Evolutionary conservation across 1,140 invertebrate species (phyloP), one percentile per base, ranked within the genome.

Genomic region (Eubasilissa regina): DNA sequence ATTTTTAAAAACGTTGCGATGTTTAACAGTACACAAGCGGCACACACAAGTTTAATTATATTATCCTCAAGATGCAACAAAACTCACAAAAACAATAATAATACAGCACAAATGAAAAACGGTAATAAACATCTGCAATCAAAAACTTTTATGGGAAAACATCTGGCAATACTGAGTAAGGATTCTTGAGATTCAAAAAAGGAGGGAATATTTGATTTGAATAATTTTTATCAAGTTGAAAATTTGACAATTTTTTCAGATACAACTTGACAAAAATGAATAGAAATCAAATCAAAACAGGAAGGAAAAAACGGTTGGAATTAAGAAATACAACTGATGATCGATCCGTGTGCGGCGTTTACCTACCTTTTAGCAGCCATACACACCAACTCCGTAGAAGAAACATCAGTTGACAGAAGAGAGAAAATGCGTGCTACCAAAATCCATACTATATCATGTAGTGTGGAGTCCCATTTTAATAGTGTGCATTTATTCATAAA

Each of bases 371-470:
- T 13, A 15, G 11, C 3, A 55, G 13, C 44, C 51, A n/a, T n/a
- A n/a, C n/a, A n/a, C n/a, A 72, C 68, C 68, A n/a, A 19, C 13
- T 72, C 17, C 68, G 8, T 53, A 17, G 68, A 48, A 72, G 48
- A 53, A 53, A 25, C n/a, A n/a, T 72, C 62, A n/a, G 19, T 19
- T 43, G 17, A 10, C 68, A 21, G 12, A 13, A 72, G 68, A 72
- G n/a, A 72, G 48, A 51, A 45, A 17, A 72, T 77, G 75, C 75
- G 75, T 77, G 75, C 75, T 77, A 77, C 75, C 75, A 77, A 53
- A 35, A 66, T 76, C 74, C 74, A 76, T 76, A 76, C 45, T n/a
- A 58, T 44, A 55, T 62, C 25, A 6, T 72, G 13, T 72, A 72
- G 17, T 19, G 68, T 72, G 68, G 45, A 48, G 68, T 72, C 68